Percentiles rank a stretch among this genome's conserved stretches.
These are phyloP conservation scores for Pan troglodytes DNA, from an alignment of 2,113 vertebrate species.

Conservation along the genomic window DNA sequence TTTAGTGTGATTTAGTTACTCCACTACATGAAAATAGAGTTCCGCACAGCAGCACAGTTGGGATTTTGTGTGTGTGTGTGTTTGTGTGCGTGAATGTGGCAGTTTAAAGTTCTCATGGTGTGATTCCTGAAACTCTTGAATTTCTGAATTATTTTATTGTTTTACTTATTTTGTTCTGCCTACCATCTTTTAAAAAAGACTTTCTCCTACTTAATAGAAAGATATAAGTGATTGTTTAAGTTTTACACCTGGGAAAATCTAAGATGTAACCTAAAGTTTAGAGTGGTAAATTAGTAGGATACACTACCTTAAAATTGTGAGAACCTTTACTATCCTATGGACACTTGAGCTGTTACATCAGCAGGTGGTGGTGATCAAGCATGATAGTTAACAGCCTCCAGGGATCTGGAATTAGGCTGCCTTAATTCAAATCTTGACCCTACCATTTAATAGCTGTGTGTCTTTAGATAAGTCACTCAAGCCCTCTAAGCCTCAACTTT, in stretches of 20 bases:
- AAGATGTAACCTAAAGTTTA: not conserved
- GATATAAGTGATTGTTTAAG: not conserved
- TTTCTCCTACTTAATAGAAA: not conserved
- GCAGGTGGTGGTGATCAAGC: not conserved
- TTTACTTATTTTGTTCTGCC: not conserved
- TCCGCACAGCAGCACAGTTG: not conserved
- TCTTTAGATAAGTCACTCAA: not conserved
- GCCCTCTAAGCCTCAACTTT: not conserved
- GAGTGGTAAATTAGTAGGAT: not conserved
- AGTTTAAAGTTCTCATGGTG: not conserved
- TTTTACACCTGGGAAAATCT: not conserved
- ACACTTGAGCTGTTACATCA: not conserved
- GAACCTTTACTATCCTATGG: not conserved
- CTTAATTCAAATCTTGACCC: not conserved
- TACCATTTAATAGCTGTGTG: not conserved
- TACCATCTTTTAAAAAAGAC: not conserved
- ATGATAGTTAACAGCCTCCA: not conserved
- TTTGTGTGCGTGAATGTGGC: not conserved
- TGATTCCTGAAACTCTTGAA: not conserved
- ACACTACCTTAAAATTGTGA: not conserved
- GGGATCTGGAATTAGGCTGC: not conserved
- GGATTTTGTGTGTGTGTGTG: not conserved
- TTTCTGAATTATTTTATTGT: slow-evolving; percentile 28
- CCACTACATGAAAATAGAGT: not conserved
- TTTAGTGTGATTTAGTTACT: not conserved